phyloP scores from a whole-genome alignment of 53 echinoderm and acorn worm species.

The Apostichopus leukothele region DNA sequence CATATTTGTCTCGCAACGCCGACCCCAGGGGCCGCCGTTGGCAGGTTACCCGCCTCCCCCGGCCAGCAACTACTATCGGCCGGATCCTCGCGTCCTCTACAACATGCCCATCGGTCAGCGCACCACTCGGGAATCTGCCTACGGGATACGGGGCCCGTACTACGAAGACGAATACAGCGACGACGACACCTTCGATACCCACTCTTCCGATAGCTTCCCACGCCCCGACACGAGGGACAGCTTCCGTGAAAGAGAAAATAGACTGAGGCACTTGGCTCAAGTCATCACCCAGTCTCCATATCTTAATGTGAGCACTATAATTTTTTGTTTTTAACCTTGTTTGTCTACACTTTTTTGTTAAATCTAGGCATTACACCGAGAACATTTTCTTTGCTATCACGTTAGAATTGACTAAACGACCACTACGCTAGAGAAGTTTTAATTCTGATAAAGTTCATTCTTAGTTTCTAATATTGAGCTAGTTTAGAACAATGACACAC shows the following conservation, averaged over 20 bases:
- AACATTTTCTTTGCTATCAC: too few species aligned
- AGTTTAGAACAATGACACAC: too few species aligned
- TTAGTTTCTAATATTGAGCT: too few species aligned
- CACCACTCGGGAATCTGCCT: background rate
- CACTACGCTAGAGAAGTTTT: too few species aligned
- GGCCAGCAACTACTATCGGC: constrained; percentile 16
- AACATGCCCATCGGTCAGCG: constrained; percentile 3
- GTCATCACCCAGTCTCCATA: constrained; percentile 87
- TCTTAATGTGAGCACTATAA: constrained; percentile 64
- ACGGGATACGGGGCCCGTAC: background rate
- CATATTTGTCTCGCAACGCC: background rate
- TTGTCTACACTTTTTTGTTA: too few species aligned
- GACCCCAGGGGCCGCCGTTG: background rate
- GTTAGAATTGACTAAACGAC: too few species aligned
- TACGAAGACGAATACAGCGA: constrained; percentile 2
- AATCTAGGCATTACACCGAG: too few species aligned
- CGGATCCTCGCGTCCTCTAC: constrained; percentile 4
- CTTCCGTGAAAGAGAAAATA: constrained; percentile 54
- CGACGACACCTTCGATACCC: constrained; percentile 18
- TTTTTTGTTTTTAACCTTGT: background rate
- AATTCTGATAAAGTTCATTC: too few species aligned
- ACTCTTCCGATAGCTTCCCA: constrained; percentile 1
- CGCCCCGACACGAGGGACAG: constrained; percentile 15
- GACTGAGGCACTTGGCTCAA: constrained; percentile 73
- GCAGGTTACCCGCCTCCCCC: background rate